phyloP scores from a whole-genome alignment of 2,797 vertebrate species.

The Malurus leucopterus region DNA sequence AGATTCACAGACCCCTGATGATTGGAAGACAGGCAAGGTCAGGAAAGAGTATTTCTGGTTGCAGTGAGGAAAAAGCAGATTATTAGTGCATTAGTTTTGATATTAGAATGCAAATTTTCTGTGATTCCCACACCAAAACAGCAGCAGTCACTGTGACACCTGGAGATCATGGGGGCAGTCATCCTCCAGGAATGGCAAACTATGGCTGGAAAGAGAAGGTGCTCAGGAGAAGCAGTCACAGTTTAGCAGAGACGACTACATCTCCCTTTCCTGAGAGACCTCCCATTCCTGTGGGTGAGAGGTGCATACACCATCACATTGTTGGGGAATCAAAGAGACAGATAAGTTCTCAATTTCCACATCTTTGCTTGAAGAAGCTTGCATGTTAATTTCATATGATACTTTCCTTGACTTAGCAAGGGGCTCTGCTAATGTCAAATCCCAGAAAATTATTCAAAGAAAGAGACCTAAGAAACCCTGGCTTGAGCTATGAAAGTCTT shows the following conservation, averaged over 20 bases:
- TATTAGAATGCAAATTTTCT: neutral
- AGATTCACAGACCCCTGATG: neutral
- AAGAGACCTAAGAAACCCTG: neutral
- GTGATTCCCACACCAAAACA: neutral
- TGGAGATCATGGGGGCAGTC: neutral
- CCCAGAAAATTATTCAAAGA: neutral
- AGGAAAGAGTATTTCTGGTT: neutral
- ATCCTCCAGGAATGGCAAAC: neutral
- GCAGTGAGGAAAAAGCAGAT: neutral
- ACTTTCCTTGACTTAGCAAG: neutral
- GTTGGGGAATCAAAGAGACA: neutral
- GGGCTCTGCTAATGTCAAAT: neutral
- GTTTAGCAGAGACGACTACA: neutral
- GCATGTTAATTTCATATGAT: neutral
- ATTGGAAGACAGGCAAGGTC: neutral
- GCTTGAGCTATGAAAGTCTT: neutral
- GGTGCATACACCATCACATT: rapidly evolving
- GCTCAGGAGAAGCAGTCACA: neutral
- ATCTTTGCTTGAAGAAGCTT: neutral
- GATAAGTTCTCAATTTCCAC: neutral
- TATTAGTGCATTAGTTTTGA: neutral
- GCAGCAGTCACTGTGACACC: neutral
- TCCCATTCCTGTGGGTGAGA: neutral
- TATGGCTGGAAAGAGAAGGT: neutral
- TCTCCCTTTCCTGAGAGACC: neutral